Evolutionary conservation across 2,113 vertebrate genomes (phyloP), one percentile per base, ranked within the genome.

Genomic region (Octodon degus): DNA sequence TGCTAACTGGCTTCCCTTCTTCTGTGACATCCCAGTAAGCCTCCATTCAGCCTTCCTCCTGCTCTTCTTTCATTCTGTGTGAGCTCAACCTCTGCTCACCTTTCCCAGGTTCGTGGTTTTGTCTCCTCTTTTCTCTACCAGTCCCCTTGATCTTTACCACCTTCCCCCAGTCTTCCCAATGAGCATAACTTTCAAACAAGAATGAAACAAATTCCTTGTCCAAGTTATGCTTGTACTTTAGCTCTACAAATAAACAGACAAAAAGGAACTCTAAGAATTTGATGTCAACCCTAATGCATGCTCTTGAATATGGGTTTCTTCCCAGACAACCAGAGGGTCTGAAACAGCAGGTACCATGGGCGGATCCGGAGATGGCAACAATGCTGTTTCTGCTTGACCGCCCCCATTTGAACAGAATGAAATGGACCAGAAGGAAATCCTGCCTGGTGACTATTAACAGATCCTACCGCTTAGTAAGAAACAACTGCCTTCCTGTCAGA

Each of bases 401-500:
- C 80, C 79, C 83, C 93, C 93, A 82, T 94, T 84, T 93, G 77
- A 94, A 95, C 63, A 85, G 88, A 43, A 40, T 37, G 77, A 67
- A 96, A 93, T 14, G 12, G 30, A 72, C 91, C 95, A 86, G 89
- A 91, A 96, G 94, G 93, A 95, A 97, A 94, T 90, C 63, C 86
- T 91, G 37, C 40, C 93, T 96, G 72, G 92, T 91, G 92, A 95
- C 90, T 63, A 81, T 88, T 93, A 88, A 95, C 86, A 93, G 87
- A 95, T 74, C 93, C 94, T 84, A 72, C 34, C 88, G 76, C 77
- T 83, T 53, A 43, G 62, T 84, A 94, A 96, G 85, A 93, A 93
- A 95, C 89, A 93, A 62, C 79, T 53, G 93, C 82, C 88, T 97
- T 97, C 86, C 97, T 92, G 63, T 34, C 58, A 95, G 85, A 74